Evolutionary conservation across 1,140 invertebrate genomes (phyloP), one percentile per base, ranked within the genome.

Genomic region (Ostrea denselamellosa): DNA sequence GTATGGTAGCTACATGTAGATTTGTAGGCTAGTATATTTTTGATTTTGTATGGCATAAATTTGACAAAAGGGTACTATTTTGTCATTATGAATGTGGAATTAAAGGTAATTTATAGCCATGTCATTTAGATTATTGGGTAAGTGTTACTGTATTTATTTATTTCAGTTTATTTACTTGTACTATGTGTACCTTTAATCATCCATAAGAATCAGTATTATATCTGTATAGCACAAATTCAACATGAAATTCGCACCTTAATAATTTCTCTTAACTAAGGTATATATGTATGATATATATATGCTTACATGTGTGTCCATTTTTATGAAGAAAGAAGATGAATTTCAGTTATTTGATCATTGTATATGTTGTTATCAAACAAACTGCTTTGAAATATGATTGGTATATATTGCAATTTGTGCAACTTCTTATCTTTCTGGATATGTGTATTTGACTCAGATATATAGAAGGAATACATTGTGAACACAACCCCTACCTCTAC

Each of bases 161-260:
- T 17, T 58, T 58, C 4, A 12, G 56, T 53, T 17, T n/a, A 62
- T 62, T 17, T n/a, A 19, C 7, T 62, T 17, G 7, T 62, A 19
- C 7, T 62, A n/a, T n/a, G n/a, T 17, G 56, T 62, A 62, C 17
- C 17, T 62, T 62, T 7, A 62, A n/a, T 62, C 14, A 62, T 62
- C 56, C 56, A 62, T 62, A 62, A 19, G 56, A 62, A 62, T 17
- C 56, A 62, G 56, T 62, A 62, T 62, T 62, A 62, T 62, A 62
- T 62, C n/a, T 62, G 56, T 62, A 14, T 44, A 62, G n/a, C 56
- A 62, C 56, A 19, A 62, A 19, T 62, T 62, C n/a, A 62, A 62
- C 56, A 62, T 62, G 17, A 4, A 62, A 62, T 62, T 17, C 5
- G 17, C 56, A 62, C 56, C 56, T 44, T 44, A 5, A 44, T 5